Base-by-base conservation (phyloP, 2,797 vertebrate species). In the Platyrinchus mystaceus region DNA sequence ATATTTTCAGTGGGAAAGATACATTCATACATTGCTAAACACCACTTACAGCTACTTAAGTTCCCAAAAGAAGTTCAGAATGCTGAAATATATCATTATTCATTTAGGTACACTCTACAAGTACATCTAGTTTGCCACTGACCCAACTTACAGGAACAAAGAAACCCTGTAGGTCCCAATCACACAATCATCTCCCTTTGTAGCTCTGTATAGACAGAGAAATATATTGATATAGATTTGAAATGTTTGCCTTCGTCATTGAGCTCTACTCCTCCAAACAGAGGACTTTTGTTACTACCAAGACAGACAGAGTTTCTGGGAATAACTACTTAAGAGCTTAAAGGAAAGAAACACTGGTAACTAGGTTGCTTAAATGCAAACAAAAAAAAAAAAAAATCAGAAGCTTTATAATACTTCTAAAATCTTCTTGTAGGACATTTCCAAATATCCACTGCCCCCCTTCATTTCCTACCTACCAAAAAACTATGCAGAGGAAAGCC, bases 371-470 rank as follows among this genome's bases (percentile, higher is more conserved):
- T 74, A 70, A 53, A 84, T 56, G 9, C 9, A 87, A 52, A 37
- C 5, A 60, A 14, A 32, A 12, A 32, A 43, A 32, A 43, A 52
- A 53, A 75, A 37, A 12, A 21, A 1, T 3, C 3, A 0, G 15
- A 37, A 55, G 1, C 24, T 79, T 71, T 44, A 43, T 26, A 6
- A 26, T 37, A 41, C 4, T 22, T 17, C 34, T 4, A 19, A 66
- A 66, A 66, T 0, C 1, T 13, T 63, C 13, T 32, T 58, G 1
- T 30, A 73, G 76, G 9, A 32, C 2, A 41, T 59, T 64, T 73
- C 26, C 14, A 78, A 75, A 39, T 44, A 44, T 10, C 8, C 17
- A 44, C 4, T n/a, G 2, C 2, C 3, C 3, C 3, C 2, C 4
- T 41, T 4, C 2, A 12, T 28, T 24, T 20, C 16, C 39, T 52